Base-by-base conservation (phyloP, 2,888 invertebrate species). In the Heteromurus nitidus region DNA sequence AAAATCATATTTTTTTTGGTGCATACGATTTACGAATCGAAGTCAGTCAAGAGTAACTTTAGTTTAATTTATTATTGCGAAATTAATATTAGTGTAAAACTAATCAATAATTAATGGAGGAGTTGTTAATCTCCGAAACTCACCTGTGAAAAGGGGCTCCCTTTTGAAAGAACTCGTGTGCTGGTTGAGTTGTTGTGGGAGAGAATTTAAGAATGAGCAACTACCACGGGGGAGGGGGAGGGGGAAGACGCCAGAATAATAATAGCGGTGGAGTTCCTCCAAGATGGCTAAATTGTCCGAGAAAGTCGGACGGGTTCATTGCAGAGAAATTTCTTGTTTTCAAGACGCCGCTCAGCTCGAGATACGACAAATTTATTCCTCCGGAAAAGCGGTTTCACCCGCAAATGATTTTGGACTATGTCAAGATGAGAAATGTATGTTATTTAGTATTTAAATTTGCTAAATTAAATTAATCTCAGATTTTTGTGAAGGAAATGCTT, bases 291-390 rank as follows among this genome's bases (percentile, higher is more conserved):
- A 92, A 93, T 85, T 97, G 97, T 89, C 97, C 97, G 69, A 91
- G 96, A 86, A 96, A 95, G 90, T 92, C 95, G 26, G 90, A 91
- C 31, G 91, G 90, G 64, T 89, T 96, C 67, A 92, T 97, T 76
- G 92, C 92, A 53, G 93, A 93, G 68, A 95, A 95, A 88, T 99
- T 99, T 89, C 90, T 99, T 80, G 96, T 97, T 3, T 96, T 97
- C 89, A 98, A 98, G 90, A 98, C 99, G 1, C 99, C 99, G 0
- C 91, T 99, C 2, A 94, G 94, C 87, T 90, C 91, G 9, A 91
- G 93, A 73, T 99, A 94, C 89, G 94, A 98, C 89, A 92, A 92
- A 64, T 93, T 95, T 91, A 95, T 99, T 82, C 94, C 96, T 1
- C 93, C 94, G 85, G 93, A 93, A 88, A 93, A 93, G 89, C 92